These are phyloP conservation scores for Microcebus murinus DNA, from an alignment of 2,113 vertebrate genomes.

Conservation along the genomic window DNA sequence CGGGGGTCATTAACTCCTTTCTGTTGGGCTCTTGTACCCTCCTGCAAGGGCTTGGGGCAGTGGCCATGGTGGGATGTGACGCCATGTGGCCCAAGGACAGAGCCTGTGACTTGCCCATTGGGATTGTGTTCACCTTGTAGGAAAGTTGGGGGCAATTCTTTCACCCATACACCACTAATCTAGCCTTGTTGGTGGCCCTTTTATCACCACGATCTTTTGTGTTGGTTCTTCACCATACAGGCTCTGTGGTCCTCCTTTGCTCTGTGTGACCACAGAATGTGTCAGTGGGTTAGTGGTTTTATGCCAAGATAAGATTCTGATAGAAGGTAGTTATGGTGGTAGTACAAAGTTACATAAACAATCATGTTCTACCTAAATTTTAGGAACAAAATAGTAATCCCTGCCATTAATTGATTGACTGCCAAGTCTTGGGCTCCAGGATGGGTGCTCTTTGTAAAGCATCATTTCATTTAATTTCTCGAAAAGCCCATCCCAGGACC, in stretches of 20 bases:
- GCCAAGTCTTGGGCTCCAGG: neutral
- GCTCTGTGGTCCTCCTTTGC: neutral
- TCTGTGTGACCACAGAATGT: neutral
- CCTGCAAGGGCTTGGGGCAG: neutral
- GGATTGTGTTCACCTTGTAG: neutral
- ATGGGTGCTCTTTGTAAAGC: neutral
- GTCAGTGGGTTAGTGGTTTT: neutral
- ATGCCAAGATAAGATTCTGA: neutral
- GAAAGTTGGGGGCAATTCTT: neutral
- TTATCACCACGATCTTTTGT: neutral
- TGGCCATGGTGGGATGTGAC: neutral
- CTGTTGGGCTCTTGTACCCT: neutral
- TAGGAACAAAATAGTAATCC: neutral
- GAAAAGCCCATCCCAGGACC: neutral
- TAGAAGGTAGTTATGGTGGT: neutral
- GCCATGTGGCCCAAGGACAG: neutral
- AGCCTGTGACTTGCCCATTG: neutral
- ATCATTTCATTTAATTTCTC: constrained; percentile 14
- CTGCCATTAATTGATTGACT: neutral
- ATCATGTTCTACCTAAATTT: neutral
- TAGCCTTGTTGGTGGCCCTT: neutral
- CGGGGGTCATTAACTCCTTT: neutral
- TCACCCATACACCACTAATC: neutral
- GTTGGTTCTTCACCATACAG: neutral
- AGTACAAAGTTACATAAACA: neutral